A percentile compares a stretch with the other conserved stretches of the same genome.
phyloP scores from a whole-genome alignment of 2,888 invertebrate species.

The Drosophila prostipennis region DNA sequence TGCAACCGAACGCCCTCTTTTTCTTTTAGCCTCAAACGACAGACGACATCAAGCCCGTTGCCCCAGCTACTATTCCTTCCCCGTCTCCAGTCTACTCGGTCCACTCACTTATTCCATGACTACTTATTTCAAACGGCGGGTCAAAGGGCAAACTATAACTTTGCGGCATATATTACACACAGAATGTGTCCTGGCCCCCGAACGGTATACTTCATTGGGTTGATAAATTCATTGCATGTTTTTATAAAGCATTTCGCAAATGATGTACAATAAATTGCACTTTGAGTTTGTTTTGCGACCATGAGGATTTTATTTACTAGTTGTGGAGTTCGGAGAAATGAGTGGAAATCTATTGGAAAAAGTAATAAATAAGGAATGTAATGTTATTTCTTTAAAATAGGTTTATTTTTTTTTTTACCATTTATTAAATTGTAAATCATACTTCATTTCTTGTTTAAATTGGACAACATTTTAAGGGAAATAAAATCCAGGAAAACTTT shows the following conservation, averaged over 20 bases:
- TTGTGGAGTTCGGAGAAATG: background rate
- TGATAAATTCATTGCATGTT: conserved; percentile 13
- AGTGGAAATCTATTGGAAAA: background rate
- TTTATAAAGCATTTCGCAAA: conserved; percentile 4
- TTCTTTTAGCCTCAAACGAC: conserved; percentile 13
- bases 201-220: conserved; percentile 4
- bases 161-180: conserved; percentile 28
- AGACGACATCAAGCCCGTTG: conserved; percentile 10
- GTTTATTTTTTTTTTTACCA: no score
- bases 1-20: conserved; percentile 52
- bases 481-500: no score
- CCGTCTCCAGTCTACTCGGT: no score
- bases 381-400: background rate
- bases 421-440: no score
- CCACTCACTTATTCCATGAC: background rate
- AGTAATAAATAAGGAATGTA: no score
- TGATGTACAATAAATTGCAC: conserved; percentile 15
- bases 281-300: conserved; percentile 4
- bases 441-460: no score
- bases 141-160: conserved; percentile 38
- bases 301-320: conserved; percentile 1
- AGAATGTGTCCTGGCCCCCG: conserved; percentile 8
- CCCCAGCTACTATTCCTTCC: no score
- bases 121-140: conserved; percentile 36
- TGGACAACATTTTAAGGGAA: no score